A percentile compares a stretch with the other conserved stretches of the same genome.
phyloP scores from a whole-genome alignment of 2,888 invertebrate species.

The Hypolimnas misippus region DNA sequence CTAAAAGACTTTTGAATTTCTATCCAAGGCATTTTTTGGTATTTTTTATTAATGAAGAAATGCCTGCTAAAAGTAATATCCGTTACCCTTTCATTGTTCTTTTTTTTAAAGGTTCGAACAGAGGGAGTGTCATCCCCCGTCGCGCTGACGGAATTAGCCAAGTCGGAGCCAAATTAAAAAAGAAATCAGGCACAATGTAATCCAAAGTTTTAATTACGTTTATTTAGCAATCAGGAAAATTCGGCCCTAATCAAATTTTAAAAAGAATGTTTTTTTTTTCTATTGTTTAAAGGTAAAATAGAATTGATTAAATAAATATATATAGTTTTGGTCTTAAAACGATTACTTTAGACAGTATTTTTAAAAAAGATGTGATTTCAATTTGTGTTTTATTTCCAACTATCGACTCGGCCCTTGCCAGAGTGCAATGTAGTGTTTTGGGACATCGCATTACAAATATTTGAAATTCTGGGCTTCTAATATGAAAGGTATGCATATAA shows the following conservation, averaged over 20 bases:
- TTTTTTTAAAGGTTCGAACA: constrained; percentile 50
- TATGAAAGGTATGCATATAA: too few species aligned
- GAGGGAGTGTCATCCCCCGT: constrained; percentile 79
- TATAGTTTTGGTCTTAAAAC: too few species aligned
- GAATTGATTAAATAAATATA: too few species aligned
- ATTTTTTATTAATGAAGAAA: constrained; percentile 38
- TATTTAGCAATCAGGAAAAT: constrained; percentile 78
- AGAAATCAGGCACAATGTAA: constrained; percentile 80
- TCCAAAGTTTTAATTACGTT: constrained; percentile 82
- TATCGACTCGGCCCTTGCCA: too few species aligned
- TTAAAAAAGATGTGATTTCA: too few species aligned
- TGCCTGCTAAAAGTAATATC: constrained; percentile 43
- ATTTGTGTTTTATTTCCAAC: too few species aligned
- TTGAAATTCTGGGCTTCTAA: too few species aligned
- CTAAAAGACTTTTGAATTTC: constrained; percentile 13
- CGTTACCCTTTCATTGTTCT: constrained; percentile 44
- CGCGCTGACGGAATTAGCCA: constrained; percentile 74
- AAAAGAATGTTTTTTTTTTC: constrained; percentile 45
- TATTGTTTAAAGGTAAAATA: not conserved
- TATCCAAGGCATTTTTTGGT: constrained; percentile 22
- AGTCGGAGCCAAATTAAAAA: constrained; percentile 80
- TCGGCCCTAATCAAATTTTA: constrained; percentile 70
- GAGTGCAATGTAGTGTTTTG: not conserved
- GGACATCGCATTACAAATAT: not conserved
- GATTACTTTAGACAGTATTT: too few species aligned